Base-by-base conservation (phyloP, 2,888 invertebrate species). In the Rhingia rostrata region DNA sequence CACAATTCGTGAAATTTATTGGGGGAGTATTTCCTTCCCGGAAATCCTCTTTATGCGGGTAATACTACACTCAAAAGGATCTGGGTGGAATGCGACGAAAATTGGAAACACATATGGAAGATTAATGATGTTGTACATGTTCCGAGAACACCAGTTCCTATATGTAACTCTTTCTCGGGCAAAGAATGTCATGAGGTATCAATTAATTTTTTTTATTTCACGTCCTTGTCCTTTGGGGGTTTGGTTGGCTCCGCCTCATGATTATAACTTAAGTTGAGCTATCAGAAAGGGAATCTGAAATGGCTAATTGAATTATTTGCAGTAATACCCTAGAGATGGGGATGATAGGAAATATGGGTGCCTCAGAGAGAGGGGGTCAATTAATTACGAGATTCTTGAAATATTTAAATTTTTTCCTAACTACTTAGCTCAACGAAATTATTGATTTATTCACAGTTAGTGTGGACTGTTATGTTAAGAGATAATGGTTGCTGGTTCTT, bases 271-370 rank as follows among this genome's bases (percentile, higher is more conserved):
- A 77, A 66, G 64, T 72, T 82, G 64, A 54, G 14, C 58, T 77
- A 70, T 81, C 69, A 43, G 53, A 70, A 56, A 70, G 47, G 51
- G 69, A 61, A 58, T 63, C 67, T 51, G 53, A 70, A 60, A 64
- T 77, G 53, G 58, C 60, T 82, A 77, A 82, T 82, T 82, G 77
- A 82, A 72, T 82, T 82, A 82, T 77, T 82, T 66, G 70, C 70
- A 66, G 60, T 72, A 77, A 70, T 58, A 53, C 77, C 63, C 47
- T 61, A 32, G 9, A 45, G 53, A 60, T 33, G 41, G 22, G 37
- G 69, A 47, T 14, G 51, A 45, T 73, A 22, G 35, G 58, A 60
- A 39, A 53, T 66, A 51, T 64, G 64, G 12, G 51, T 64, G 51
- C 32, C 32, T 32, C 32, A 22, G 1, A 22, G 37, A 54, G 12